Percentiles rank a stretch among this genome's conserved stretches.
Conservation (phyloP, 2,888 invertebrate genomes). For the Microchrysa polita region DNA sequence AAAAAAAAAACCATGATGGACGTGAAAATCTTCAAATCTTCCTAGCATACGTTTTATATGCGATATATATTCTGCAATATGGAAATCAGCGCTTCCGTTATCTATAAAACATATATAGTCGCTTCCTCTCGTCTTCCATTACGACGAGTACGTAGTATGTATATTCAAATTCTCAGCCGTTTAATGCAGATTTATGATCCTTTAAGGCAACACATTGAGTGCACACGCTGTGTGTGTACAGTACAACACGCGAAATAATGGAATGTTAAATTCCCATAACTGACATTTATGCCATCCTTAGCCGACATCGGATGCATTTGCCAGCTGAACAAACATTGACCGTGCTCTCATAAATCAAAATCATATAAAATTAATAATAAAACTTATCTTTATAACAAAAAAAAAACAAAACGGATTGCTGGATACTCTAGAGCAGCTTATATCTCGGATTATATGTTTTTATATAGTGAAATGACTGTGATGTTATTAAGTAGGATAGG, state of each 20-base stretch:
- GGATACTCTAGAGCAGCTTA: slow-evolving; percentile 7
- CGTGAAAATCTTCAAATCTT: too few species aligned
- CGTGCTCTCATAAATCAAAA: background rate
- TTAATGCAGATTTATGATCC: slow-evolving; percentile 28
- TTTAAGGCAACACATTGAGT: slow-evolving; percentile 7
- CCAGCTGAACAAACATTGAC: background rate
- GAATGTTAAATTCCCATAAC: slow-evolving; percentile 9
- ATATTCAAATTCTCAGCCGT: slow-evolving; percentile 17
- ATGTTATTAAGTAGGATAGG: slow-evolving; percentile 30
- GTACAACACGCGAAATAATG: background rate
- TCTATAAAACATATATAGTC: too few species aligned
- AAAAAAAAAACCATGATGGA: too few species aligned
- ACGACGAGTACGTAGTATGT: too few species aligned
- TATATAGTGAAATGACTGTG: slow-evolving; percentile 35
- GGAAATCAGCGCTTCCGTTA: slow-evolving; percentile 19
- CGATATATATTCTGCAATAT: slow-evolving; percentile 9
- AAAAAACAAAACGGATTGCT: background rate
- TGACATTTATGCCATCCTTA: slow-evolving; percentile 6
- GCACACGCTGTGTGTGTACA: too few species aligned
- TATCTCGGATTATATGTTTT: slow-evolving; percentile 11
- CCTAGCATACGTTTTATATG: background rate
- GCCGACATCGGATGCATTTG: background rate
- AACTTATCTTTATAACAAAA: background rate
- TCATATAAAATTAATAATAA: slow-evolving; percentile 6
- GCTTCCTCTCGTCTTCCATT: slow-evolving; percentile 25